Evolutionary conservation across 2,797 vertebrate genomes (phyloP).

Genomic region (Myotis daubentonii): DNA sequence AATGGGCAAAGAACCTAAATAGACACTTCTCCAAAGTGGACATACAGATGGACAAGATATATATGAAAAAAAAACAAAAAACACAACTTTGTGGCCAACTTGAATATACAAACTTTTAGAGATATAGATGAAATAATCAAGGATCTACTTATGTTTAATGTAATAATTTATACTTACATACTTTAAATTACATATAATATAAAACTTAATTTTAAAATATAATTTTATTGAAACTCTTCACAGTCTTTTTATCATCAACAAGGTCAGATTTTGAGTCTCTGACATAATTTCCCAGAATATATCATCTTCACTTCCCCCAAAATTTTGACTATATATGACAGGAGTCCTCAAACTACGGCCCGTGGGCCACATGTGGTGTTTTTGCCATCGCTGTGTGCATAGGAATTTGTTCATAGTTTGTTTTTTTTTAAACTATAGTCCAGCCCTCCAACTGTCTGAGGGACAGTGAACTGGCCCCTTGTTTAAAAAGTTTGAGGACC

Average conservation of each 20-base stretch:
- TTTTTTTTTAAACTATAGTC: too few relatives aligned
- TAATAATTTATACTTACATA: slow-evolving; percentile 38
- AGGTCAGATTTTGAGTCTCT: slow-evolving; percentile 35
- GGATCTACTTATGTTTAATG: slow-evolving; percentile 2
- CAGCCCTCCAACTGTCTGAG: too few relatives aligned
- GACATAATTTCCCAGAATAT: not conserved
- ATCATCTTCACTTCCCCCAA: not conserved
- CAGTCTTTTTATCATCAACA: not conserved
- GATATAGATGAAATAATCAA: not conserved
- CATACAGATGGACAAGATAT: too few relatives aligned
- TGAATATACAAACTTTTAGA: slow-evolving; percentile 45
- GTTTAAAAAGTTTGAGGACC: too few relatives aligned
- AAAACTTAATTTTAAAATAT: not conserved
- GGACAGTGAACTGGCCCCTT: too few relatives aligned
- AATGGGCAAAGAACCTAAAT: too few relatives aligned
- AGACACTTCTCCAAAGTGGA: too few relatives aligned
- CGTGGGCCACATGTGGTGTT: too few relatives aligned
- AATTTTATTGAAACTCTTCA: not conserved
- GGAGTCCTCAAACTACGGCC: too few relatives aligned
- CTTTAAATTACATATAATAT: not conserved
- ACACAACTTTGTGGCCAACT: not conserved
- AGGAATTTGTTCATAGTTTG: too few relatives aligned
- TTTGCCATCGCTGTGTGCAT: too few relatives aligned
- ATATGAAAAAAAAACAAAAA: not conserved
- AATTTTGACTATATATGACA: not conserved